Percentiles rank a stretch among this genome's conserved stretches.
These are phyloP conservation scores for Drosophila insularis DNA, from an alignment of 1,140 invertebrate species.

Conservation along the genomic window DNA sequence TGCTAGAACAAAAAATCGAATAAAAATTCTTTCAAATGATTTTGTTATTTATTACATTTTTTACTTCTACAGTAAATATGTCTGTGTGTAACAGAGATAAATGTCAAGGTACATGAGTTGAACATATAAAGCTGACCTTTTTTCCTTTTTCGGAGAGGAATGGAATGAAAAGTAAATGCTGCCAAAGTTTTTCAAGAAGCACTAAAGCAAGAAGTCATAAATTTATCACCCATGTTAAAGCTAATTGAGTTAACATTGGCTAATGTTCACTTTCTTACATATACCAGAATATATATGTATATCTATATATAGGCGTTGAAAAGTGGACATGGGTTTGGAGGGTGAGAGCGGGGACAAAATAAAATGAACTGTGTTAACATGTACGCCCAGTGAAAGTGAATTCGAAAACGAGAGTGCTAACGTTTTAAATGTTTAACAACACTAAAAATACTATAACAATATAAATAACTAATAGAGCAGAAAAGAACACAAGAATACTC, in stretches of 20 bases:
- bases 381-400: conserved; percentile 45
- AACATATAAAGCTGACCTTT: conserved; percentile 47
- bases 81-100: conserved; percentile 31
- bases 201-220: conserved; percentile 54
- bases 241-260: conserved; percentile 67
- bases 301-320: conserved; percentile 56
- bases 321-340: neutral
- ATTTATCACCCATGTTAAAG: conserved; percentile 34
- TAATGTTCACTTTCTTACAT: conserved; percentile 25
- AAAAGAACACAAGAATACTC: neutral
- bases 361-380: conserved; percentile 43
- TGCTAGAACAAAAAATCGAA: conserved; percentile 2
- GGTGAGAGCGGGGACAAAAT: conserved; percentile 47
- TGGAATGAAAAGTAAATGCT: neutral
- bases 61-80: neutral
- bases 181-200: conserved; percentile 34
- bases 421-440: conserved; percentile 17
- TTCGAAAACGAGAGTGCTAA: conserved; percentile 46
- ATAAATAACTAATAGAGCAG: conserved; percentile 33
- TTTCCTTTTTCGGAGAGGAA: neutral
- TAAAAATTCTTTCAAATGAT: conserved; percentile 43
- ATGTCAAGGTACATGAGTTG: conserved; percentile 62
- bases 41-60: conserved; percentile 52
- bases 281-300: conserved; percentile 11
- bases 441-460: conserved; percentile 65